Conservation (phyloP, 2,888 invertebrate genomes). For the Epinotia bilunana region DNA sequence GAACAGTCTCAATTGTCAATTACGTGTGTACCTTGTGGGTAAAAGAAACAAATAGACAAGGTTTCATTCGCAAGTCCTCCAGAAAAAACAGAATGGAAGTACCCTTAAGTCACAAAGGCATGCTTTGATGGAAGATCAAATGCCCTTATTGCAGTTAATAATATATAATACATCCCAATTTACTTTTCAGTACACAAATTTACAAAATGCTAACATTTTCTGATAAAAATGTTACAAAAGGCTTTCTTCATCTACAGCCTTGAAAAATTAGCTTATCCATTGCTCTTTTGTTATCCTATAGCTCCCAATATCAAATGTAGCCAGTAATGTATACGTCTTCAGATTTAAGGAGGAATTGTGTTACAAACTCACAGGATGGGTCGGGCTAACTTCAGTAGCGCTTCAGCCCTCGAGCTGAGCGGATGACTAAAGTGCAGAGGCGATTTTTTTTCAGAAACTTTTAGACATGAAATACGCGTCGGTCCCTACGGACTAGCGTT, state of each 20-base stretch:
- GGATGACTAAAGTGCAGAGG: conserved; percentile 57
- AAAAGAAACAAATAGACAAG: not conserved
- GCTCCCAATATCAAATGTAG: not conserved
- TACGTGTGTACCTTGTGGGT: no score
- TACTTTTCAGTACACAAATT: not conserved
- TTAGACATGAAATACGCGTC: conserved; percentile 55
- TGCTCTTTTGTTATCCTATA: not conserved
- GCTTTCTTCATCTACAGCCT: not conserved
- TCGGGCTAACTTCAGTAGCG: conserved; percentile 62
- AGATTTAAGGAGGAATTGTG: conserved; percentile 28
- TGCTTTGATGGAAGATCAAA: not conserved
- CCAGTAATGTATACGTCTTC: conserved; percentile 28
- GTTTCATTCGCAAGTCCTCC: not conserved
- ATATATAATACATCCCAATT: not conserved
- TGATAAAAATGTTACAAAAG: not conserved
- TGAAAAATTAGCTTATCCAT: not conserved
- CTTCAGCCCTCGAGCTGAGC: conserved; percentile 68
- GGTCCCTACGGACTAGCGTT: conserved; percentile 26
- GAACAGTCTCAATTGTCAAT: no score
- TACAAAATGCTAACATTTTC: not conserved
- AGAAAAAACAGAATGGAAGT: not conserved
- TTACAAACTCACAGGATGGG: conserved; percentile 34
- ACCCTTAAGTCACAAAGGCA: not conserved
- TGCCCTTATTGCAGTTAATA: not conserved
- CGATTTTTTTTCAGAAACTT: conserved; percentile 69